These are phyloP conservation scores for Littorina saxatilis DNA, from an alignment of 1,140 invertebrate species.

Conservation along the genomic window DNA sequence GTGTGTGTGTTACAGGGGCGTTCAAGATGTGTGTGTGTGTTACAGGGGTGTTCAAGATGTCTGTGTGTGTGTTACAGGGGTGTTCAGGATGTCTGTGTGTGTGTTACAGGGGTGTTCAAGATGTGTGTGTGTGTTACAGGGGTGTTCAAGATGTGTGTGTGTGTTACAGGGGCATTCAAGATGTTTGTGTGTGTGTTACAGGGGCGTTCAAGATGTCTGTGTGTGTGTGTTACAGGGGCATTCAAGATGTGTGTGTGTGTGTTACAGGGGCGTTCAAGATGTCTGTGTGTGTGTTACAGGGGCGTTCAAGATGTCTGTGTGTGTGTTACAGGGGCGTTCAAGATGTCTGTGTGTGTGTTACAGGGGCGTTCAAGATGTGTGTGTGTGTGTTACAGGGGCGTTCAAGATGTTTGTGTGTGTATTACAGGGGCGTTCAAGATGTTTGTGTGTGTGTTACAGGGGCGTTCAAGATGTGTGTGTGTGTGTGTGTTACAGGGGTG, in stretches of 20 bases:
- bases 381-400: background rate
- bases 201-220: background rate
- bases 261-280: slow-evolving; percentile 87
- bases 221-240: background rate
- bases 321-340: slow-evolving; percentile 39
- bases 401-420: background rate
- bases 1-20: background rate
- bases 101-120: slow-evolving; percentile 39
- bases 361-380: too few relatives aligned
- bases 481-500: slow-evolving; percentile 69
- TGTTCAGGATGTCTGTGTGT: background rate
- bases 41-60: slow-evolving; percentile 89
- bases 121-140: too few relatives aligned
- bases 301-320: background rate
- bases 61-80: too few relatives aligned
- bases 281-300: too few relatives aligned
- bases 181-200: background rate
- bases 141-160: too few relatives aligned
- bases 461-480: background rate
- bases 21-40: slow-evolving; percentile 21
- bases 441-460: background rate
- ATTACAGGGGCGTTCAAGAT: background rate
- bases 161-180: background rate
- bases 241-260: background rate
- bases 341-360: too few relatives aligned